Percentiles rank a stretch among this genome's conserved stretches.
Evolutionary conservation across 2,797 vertebrate species (phyloP).

Genomic region (Malacoraja senta): DNA sequence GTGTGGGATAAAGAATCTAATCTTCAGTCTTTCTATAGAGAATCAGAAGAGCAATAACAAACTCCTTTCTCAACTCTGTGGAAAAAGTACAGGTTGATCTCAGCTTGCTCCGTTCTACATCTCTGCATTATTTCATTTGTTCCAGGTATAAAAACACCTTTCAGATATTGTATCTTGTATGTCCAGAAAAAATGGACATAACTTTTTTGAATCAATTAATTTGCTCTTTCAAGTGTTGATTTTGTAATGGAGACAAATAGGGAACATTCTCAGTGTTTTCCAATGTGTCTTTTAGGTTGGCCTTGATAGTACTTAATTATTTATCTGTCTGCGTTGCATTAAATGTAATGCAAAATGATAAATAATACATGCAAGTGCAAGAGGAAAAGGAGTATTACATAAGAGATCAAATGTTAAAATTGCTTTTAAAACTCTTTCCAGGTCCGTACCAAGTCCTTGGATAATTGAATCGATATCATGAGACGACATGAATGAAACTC

Average conservation of each 20-base stretch:
- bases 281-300: background rate
- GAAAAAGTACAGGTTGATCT: background rate
- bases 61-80: background rate
- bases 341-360: no score
- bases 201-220: background rate
- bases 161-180: background rate
- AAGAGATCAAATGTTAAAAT: background rate
- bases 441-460: background rate
- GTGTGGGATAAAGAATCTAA: background rate
- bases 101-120: background rate
- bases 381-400: background rate
- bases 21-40: background rate
- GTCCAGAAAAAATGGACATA: background rate
- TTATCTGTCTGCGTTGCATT: no score
- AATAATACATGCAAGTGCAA: background rate
- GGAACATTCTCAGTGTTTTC: background rate
- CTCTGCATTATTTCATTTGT: background rate
- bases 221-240: background rate
- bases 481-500: background rate
- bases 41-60: background rate
- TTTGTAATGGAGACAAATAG: background rate
- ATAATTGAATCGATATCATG: background rate
- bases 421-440: background rate
- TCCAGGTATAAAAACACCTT: background rate
- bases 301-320: no score